phyloP scores from a whole-genome alignment of 2,113 vertebrate genomes.

The Neolamprologus ventralis region DNA sequence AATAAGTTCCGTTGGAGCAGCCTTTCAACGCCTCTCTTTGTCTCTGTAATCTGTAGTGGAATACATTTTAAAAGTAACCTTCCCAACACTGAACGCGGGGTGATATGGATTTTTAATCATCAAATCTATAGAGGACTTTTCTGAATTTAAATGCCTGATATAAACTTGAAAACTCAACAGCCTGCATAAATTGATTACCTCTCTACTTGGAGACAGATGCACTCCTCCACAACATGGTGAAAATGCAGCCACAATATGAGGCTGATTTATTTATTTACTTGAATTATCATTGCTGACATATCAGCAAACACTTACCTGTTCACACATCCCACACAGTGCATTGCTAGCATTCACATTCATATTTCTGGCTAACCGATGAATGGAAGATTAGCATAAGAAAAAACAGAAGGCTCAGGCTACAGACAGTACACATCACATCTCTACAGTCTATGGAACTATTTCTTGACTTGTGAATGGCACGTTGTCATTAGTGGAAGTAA shows the following conservation, averaged over 20 bases:
- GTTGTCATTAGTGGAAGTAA: not conserved
- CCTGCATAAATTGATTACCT: not conserved
- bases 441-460: not conserved
- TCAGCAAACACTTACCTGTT: not conserved
- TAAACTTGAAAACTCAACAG: not conserved
- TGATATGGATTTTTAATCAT: not conserved
- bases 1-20: too few relatives aligned
- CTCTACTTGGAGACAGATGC: not conserved
- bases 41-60: too few relatives aligned
- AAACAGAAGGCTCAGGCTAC: not conserved
- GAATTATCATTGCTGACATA: not conserved
- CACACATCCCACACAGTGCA: not conserved
- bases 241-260: not conserved
- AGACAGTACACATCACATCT: not conserved
- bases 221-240: not conserved
- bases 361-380: not conserved
- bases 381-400: not conserved
- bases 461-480: not conserved
- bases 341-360: not conserved
- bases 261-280: not conserved
- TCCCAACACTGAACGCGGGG: not conserved
- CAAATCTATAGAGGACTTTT: not conserved
- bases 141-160: not conserved
- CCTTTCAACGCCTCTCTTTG: too few relatives aligned
- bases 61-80: too few relatives aligned